Evolutionary conservation across 2,113 vertebrate species (phyloP), one percentile per base, ranked within the genome.

Genomic region (Peromyscus californicus): DNA sequence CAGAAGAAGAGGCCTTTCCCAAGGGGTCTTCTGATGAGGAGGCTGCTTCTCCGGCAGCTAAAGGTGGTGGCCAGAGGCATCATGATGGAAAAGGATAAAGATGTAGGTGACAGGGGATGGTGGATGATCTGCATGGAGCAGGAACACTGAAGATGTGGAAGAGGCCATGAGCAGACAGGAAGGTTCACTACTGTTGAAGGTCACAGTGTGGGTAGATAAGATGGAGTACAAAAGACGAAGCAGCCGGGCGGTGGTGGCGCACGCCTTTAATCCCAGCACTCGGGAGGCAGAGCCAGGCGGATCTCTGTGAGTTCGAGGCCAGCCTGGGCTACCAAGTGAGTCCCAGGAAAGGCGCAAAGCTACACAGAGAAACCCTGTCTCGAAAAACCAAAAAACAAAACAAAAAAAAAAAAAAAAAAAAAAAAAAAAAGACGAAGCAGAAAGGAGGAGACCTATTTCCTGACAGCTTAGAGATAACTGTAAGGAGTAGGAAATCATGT

Each of bases 391-490:
- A n/a, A n/a, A n/a, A n/a, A n/a, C n/a, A n/a, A n/a, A n/a, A n/a
- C n/a, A n/a, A n/a, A n/a, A n/a, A n/a, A n/a, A n/a, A n/a, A n/a
- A n/a, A n/a, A n/a, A n/a, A n/a, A n/a, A n/a, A n/a, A n/a, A n/a
- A n/a, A n/a, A n/a, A n/a, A n/a, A n/a, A 42, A 83, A 69, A 70
- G 80, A 85, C 80, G 54, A 95, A 88, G 75, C 7, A 89, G 15
- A 65, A 39, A 63, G 10, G 2, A 82, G 82, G 89, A 67, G 29
- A 6, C 15, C 9, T 72, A 9, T 76, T 21, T 72, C 90, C 63
- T 31, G 39, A 63, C 13, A 75, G 67, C 45, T n/a, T 80, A 22
- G 70, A 86, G 70, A 72, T 51, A 36, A 48, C 19, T 19, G 29
- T 15, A 11, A 24, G 11, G 51, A 72, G 21, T 57, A 95, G 72